A percentile compares a stretch with the other conserved stretches of the same genome.
phyloP scores from a whole-genome alignment of 2,888 invertebrate genomes.

The Ethmia dodecea region DNA sequence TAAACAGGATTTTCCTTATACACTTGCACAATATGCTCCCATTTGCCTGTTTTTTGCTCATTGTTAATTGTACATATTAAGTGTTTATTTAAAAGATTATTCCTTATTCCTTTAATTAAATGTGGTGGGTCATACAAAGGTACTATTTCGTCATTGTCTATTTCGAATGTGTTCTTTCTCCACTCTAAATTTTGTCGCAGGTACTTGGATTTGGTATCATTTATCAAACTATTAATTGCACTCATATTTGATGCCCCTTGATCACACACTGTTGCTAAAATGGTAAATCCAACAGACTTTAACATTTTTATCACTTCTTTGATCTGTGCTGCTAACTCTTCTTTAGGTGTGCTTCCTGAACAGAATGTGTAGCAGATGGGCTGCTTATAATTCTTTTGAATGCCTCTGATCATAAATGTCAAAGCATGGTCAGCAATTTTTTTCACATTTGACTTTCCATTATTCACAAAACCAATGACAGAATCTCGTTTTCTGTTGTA shows the following conservation, averaged over 20 bases:
- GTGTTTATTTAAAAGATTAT: too few species aligned
- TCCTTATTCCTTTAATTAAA: too few species aligned
- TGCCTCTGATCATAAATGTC: conserved; percentile 23
- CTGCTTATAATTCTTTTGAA: conserved; percentile 20
- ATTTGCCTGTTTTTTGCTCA: too few species aligned
- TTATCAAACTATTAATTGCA: conserved; percentile 17
- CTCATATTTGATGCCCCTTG: conserved; percentile 24
- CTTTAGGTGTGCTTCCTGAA: conserved; percentile 20
- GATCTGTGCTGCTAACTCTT: conserved; percentile 21
- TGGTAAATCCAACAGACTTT: conserved; percentile 20
- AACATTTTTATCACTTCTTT: conserved; percentile 18
- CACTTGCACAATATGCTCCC: too few species aligned
- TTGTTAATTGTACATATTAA: too few species aligned
- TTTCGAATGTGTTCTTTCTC: too few species aligned
- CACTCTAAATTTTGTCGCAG: too few species aligned
- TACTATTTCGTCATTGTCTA: too few species aligned
- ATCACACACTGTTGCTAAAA: conserved; percentile 24
- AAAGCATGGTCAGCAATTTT: conserved; percentile 26
- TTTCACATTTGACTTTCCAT: conserved; percentile 13
- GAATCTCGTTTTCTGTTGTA: conserved; percentile 23
- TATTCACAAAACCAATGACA: conserved; percentile 22
- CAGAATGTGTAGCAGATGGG: conserved; percentile 20
- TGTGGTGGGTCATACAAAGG: conserved; percentile 9
- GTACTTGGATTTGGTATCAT: too few species aligned
- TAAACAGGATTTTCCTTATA: too few species aligned